Conservation (phyloP, 2,113 vertebrate genomes). For the Aleadryas rufinucha region DNA sequence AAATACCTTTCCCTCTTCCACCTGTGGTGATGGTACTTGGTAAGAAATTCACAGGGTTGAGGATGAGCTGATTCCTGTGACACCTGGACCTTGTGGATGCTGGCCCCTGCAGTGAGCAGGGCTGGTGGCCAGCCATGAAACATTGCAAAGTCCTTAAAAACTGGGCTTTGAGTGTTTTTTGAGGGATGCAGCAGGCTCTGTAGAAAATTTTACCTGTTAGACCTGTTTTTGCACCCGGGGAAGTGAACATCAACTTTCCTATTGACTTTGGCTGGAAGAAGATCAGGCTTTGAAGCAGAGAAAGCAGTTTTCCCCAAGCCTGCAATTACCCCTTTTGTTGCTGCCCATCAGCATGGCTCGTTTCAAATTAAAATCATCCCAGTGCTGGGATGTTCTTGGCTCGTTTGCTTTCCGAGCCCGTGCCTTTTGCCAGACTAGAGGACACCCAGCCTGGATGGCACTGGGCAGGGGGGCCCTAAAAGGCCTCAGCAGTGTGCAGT, state of each 20-base stretch:
- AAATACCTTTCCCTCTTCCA: not conserved
- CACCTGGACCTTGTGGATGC: not conserved
- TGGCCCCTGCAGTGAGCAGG: not conserved
- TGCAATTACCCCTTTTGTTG: constrained; percentile 16
- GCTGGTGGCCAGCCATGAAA: not conserved
- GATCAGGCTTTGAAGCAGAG: not conserved
- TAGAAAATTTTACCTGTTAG: not conserved
- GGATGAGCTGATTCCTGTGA: not conserved
- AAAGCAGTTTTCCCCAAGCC: not conserved
- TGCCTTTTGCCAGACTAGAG: constrained; percentile 8
- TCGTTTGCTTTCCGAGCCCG: rapidly evolving
- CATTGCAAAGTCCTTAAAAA: not conserved
- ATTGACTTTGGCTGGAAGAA: not conserved
- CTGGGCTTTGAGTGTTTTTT: not conserved
- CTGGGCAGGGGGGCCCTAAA: not conserved
- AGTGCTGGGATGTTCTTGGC: not conserved
- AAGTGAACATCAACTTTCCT: not conserved
- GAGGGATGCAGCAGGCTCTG: not conserved
- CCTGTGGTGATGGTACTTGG: not conserved
- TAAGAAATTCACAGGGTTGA: not conserved
- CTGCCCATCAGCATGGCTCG: not conserved
- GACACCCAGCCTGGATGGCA: not conserved
- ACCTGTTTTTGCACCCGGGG: not conserved
- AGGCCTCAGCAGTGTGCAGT: not conserved
- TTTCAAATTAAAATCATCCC: not conserved